Evolutionary conservation across 2,797 vertebrate genomes (phyloP), one percentile per base, ranked within the genome.

Genomic region (Myotis pilosus): DNA sequence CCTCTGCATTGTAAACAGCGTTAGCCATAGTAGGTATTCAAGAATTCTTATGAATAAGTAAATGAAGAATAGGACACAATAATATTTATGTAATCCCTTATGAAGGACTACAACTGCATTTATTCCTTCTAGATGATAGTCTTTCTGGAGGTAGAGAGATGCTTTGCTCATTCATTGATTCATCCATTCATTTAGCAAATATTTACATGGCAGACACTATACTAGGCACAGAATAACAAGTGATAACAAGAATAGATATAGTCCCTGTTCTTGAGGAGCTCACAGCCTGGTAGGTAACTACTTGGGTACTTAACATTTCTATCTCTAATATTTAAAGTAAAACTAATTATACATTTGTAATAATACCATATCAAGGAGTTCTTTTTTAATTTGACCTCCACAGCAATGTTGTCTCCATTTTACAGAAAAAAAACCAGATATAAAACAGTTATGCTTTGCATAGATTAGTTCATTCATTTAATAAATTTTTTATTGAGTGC

Each of bases 41-140:
- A 1, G 75, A 66, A 89, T 95, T 95, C 68, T 74, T 80, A 78
- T 10, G 23, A 85, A n/a, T 76, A 33, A 81, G 25, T 82, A 82
- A 89, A n/a, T 51, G 25, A 87, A 75, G 33, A 75, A 66, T 66
- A 62, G 60, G 55, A 51, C 41, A 66, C 22, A 91, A 20, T 55
- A 82, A 49, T 66, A 76, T 33, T 83, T 13, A 62, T 47, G 6
- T n/a, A 33, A 86, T 85, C 66, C 49, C 10, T 33, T 55, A 23
- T 44, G 20, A 93, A 89, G 36, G 33, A 53, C 15, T 71, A 36
- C 12, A 87, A 9, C 2, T 80, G 47, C 71, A 38, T 81, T 75
- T 91, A 71, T 86, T 84, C 12, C 28, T 60, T 60, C 44, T 75
- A 71, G 25, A 71, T 76, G 19, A 89, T 82, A 44, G 44, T 60